Conservation (phyloP, 2,888 invertebrate genomes). For the Dryomyza anilis region DNA sequence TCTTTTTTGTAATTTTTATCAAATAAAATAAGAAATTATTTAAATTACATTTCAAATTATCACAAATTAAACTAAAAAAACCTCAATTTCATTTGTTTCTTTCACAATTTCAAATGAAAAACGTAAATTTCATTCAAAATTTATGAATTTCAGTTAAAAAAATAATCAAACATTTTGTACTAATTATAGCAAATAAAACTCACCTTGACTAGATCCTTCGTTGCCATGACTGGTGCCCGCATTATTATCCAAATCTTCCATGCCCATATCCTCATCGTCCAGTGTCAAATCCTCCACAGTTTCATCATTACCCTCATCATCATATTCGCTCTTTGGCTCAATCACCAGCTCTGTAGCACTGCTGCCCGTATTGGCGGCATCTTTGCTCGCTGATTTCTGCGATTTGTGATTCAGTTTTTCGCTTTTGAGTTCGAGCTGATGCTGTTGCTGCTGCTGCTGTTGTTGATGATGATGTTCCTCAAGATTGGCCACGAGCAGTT, state of each 20-base stretch:
- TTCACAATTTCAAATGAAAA: too few species aligned
- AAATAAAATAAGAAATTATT: too few species aligned
- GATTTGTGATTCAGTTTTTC: constrained; percentile 59
- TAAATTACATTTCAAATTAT: too few species aligned
- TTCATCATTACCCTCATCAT: constrained; percentile 72
- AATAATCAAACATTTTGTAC: too few species aligned
- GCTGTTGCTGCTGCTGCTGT: constrained; percentile 41
- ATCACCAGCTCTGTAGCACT: constrained; percentile 58
- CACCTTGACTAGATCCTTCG: constrained; percentile 76
- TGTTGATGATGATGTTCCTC: constrained; percentile 44
- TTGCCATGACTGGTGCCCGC: constrained; percentile 73
- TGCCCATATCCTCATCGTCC: constrained; percentile 76
- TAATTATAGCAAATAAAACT: too few species aligned
- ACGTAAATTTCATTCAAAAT: too few species aligned
- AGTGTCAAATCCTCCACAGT: constrained; percentile 86
- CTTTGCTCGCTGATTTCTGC: constrained; percentile 41
- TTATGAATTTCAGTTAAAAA: too few species aligned
- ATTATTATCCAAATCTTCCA: constrained; percentile 66
- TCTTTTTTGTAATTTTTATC: too few species aligned
- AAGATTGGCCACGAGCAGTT: constrained; percentile 34
- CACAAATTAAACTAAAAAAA: too few species aligned
- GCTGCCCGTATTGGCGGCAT: constrained; percentile 33
- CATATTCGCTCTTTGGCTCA: constrained; percentile 78
- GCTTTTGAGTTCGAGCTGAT: constrained; percentile 36
- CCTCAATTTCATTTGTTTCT: too few species aligned